Conservation (phyloP, 2,888 invertebrate genomes). For the Drosophila fulvimacula region DNA sequence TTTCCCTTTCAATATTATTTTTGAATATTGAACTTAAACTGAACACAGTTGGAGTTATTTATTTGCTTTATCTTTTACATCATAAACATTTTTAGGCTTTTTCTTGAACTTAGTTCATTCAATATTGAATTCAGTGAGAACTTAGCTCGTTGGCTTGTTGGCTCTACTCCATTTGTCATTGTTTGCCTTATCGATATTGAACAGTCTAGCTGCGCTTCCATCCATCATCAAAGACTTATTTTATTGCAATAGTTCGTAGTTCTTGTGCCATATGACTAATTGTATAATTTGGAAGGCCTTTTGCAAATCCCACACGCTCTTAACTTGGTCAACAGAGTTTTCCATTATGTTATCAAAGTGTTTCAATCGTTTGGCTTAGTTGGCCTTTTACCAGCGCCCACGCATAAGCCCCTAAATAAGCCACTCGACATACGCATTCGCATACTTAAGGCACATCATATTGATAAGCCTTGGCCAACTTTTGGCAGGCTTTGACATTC, state of each 20-base stretch:
- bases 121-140: neutral
- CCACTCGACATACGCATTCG: constrained; percentile 53
- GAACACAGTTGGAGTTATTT: neutral
- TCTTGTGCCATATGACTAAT: constrained; percentile 16
- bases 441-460: constrained; percentile 50
- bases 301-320: constrained; percentile 31
- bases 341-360: constrained; percentile 62
- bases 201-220: constrained; percentile 4
- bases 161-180: constrained; percentile 5
- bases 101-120: neutral
- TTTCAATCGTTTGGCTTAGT: constrained; percentile 62
- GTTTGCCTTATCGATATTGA: constrained; percentile 9
- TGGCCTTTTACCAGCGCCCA: constrained; percentile 54
- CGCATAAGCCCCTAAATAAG: constrained; percentile 55
- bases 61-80: neutral
- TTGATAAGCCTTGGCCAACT: constrained; percentile 63
- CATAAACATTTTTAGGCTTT: no score
- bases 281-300: constrained; percentile 30
- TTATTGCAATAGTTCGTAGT: constrained; percentile 34
- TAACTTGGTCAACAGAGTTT: constrained; percentile 53
- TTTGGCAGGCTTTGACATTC: constrained; percentile 47
- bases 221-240: constrained; percentile 15
- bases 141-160: neutral
- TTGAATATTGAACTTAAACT: neutral
- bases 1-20: neutral